Percentiles rank a stretch among this genome's conserved stretches.
phyloP scores from a whole-genome alignment of 1,140 invertebrate species.

The Stegodyphus mimosarum region DNA sequence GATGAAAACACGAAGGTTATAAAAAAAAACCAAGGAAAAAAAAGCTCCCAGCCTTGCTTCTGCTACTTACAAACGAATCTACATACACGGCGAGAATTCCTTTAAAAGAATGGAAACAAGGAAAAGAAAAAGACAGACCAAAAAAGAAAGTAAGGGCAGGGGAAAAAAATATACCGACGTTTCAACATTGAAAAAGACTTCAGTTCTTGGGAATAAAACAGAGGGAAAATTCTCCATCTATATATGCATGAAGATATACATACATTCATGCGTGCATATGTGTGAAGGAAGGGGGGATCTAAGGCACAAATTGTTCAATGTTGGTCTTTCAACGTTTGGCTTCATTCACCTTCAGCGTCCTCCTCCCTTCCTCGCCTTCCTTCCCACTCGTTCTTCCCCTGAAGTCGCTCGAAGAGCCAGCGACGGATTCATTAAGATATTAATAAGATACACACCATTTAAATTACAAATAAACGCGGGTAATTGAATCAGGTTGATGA shows the following conservation, averaged over 20 bases:
- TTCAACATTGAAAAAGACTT: slow-evolving; percentile 22
- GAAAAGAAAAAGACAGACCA: slow-evolving; percentile 13
- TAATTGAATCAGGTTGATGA: slow-evolving; percentile 62
- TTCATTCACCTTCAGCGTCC: slow-evolving; percentile 18
- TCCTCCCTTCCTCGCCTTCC: neutral
- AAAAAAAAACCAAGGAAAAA: neutral
- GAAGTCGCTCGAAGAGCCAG: too few species aligned
- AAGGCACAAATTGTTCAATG: slow-evolving; percentile 50
- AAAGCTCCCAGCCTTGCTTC: slow-evolving; percentile 1
- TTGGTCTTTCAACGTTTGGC: slow-evolving; percentile 56
- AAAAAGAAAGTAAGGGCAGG: neutral
- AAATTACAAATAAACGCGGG: slow-evolving; percentile 62
- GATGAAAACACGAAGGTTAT: neutral
- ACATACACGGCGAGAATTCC: slow-evolving; percentile 52
- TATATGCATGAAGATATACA: slow-evolving; percentile 50
- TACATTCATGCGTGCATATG: slow-evolving; percentile 29
- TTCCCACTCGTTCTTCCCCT: neutral
- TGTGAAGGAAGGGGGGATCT: neutral
- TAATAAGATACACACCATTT: slow-evolving; percentile 63
- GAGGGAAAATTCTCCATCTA: slow-evolving; percentile 4
- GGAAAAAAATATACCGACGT: slow-evolving; percentile 18
- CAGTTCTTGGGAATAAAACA: neutral
- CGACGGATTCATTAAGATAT: slow-evolving; percentile 61
- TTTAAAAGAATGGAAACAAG: neutral
- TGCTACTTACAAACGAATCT: slow-evolving; percentile 57